These are phyloP conservation scores for Sinhomidia bicolor DNA, from an alignment of 2,888 invertebrate genomes.

Conservation along the genomic window DNA sequence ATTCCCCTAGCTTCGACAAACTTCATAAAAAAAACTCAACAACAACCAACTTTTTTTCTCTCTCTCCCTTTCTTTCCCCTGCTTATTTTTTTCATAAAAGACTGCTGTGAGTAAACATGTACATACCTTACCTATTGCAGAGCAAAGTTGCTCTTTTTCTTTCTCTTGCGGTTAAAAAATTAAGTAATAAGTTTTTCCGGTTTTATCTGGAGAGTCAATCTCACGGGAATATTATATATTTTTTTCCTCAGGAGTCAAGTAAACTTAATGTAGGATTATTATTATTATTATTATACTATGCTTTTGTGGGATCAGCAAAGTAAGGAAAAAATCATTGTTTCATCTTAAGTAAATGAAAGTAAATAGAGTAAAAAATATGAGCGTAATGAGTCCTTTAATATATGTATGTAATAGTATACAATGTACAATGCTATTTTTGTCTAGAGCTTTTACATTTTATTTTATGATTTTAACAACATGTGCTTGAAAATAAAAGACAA, in stretches of 20 bases:
- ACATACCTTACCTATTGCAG: no score
- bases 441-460: no score
- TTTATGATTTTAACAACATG: no score
- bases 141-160: constrained; percentile 21
- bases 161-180: constrained; percentile 60
- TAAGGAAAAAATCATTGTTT: no score
- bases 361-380: no score
- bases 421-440: no score
- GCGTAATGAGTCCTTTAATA: no score
- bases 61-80: constrained; percentile 28
- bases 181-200: constrained; percentile 69
- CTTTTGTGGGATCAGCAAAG: no score
- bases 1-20: not conserved
- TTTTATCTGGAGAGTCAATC: constrained; percentile 63
- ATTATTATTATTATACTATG: no score
- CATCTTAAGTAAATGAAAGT: no score
- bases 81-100: constrained; percentile 26
- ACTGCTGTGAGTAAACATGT: not conserved
- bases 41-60: constrained; percentile 20
- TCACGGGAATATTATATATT: constrained; percentile 27
- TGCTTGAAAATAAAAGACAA: no score
- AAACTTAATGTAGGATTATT: not conserved
- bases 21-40: constrained; percentile 33
- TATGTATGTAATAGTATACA: no score
- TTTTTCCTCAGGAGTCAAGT: constrained; percentile 34